Evolutionary conservation across 1,140 invertebrate genomes (phyloP), one percentile per base, ranked within the genome.

Genomic region (Achatina immaculata): DNA sequence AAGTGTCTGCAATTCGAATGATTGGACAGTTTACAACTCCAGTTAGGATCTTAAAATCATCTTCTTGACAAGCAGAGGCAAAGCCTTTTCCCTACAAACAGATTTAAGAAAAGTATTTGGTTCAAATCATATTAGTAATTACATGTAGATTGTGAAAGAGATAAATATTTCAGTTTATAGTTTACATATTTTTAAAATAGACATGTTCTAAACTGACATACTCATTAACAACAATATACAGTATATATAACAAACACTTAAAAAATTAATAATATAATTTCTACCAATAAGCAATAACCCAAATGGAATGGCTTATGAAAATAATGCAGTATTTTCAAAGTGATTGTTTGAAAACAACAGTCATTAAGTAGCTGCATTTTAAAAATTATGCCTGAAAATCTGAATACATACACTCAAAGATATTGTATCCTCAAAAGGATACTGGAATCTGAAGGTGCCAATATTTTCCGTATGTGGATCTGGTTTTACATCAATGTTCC

Each of bases 341-440:
- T n/a, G n/a, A n/a, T n/a, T n/a, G n/a, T n/a, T n/a, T n/a, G n/a
- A n/a, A n/a, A n/a, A n/a, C n/a, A n/a, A n/a, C n/a, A n/a, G n/a
- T n/a, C n/a, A n/a, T n/a, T n/a, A n/a, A n/a, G n/a, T n/a, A n/a
- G n/a, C n/a, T 55, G 14, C 51, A 55, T n/a, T 55, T 16, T 34
- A 66, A 66, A 66, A 9, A 24, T 14, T 66, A 19, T 19, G 28
- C 19, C 14, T 19, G 9, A 14, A 24, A 66, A 66, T 66, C 11
- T 66, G 38, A 38, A 28, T 11, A 71, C 78, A 43, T 78, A 80
- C 78, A n/a, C 19, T 6, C 4, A 80, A 24, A 16, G 45, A 7
- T 9, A 80, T 72, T 16, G 66, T 80, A 19, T 69, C 68, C 40
- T 80, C 78, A 80, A 80, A 72, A 34, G 78, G 78, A 55, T 80